A percentile compares a stretch with the other conserved stretches of the same genome.
These are phyloP conservation scores for Nomada hirtipes DNA, from an alignment of 2,888 invertebrate species.

Conservation along the genomic window DNA sequence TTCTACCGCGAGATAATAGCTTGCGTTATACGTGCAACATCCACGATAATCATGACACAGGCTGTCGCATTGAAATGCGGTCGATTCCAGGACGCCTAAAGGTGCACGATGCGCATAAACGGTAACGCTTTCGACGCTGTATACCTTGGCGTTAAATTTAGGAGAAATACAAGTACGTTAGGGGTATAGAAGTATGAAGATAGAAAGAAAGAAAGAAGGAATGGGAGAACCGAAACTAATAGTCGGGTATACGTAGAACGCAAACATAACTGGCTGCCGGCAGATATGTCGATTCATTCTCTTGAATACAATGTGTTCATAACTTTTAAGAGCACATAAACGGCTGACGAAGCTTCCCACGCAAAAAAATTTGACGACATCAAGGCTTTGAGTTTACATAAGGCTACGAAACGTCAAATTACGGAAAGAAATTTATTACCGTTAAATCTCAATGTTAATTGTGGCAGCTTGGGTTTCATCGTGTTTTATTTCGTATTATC, in stretches of 20 bases:
- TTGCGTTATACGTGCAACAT: background rate
- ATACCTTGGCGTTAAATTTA: conserved; percentile 75
- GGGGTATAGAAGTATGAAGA: conserved; percentile 13
- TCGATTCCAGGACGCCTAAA: background rate
- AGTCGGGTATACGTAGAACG: conserved; percentile 80
- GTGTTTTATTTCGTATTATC: conserved; percentile 55
- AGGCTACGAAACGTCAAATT: conserved; percentile 56
- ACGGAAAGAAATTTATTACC: conserved; percentile 77
- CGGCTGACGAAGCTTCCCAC: conserved; percentile 79
- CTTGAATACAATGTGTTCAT: conserved; percentile 80
- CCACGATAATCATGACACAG: background rate
- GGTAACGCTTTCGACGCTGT: background rate
- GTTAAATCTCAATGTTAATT: conserved; percentile 79
- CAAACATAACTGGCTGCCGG: conserved; percentile 78
- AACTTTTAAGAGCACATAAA: conserved; percentile 76
- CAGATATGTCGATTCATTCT: conserved; percentile 79
- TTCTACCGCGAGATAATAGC: background rate
- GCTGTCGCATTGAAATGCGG: background rate
- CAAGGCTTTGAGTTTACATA: conserved; percentile 37
- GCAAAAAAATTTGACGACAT: conserved; percentile 66
- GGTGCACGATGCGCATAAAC: background rate
- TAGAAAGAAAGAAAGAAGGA: conserved; percentile 40
- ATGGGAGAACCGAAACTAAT: conserved; percentile 68
- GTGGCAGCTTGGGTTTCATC: conserved; percentile 78
- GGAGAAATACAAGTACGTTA: conserved; percentile 55